Evolutionary conservation across 2,113 vertebrate species (phyloP).

Genomic region (Corythornis vintsioides): DNA sequence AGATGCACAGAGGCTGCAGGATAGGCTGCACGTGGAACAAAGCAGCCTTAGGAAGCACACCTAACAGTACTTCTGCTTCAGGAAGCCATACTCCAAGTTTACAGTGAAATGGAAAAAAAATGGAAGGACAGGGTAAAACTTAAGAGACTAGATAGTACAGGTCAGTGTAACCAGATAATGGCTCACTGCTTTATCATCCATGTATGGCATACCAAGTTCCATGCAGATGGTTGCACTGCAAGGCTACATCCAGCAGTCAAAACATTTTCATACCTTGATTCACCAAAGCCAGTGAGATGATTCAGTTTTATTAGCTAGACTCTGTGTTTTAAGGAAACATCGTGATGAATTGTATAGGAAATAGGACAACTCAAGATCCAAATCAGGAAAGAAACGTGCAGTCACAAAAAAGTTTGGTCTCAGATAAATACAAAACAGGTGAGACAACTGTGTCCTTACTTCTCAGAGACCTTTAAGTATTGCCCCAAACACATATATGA

Average conservation of each 20-base stretch:
- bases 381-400: not conserved
- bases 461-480: not conserved
- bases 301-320: not conserved
- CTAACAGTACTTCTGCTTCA: not conserved
- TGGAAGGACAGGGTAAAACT: not conserved
- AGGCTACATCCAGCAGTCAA: not conserved
- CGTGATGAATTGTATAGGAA: accelerated
- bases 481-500: not conserved
- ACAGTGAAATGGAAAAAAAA: not conserved
- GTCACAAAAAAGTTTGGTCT: not conserved
- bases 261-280: not conserved
- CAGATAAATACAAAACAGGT: not conserved
- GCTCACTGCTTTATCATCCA: not conserved
- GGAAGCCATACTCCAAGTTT: not conserved
- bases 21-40: not conserved
- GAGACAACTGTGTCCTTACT: not conserved
- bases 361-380: not conserved
- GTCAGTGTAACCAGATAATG: not conserved
- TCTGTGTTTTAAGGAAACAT: not conserved
- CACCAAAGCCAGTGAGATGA: not conserved
- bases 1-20: not conserved
- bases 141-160: not conserved
- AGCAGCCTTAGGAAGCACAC: not conserved
- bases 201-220: not conserved
- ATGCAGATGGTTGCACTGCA: not conserved